Base-by-base conservation (phyloP, 2,113 vertebrate species). In the Pollimyrus isidori region DNA sequence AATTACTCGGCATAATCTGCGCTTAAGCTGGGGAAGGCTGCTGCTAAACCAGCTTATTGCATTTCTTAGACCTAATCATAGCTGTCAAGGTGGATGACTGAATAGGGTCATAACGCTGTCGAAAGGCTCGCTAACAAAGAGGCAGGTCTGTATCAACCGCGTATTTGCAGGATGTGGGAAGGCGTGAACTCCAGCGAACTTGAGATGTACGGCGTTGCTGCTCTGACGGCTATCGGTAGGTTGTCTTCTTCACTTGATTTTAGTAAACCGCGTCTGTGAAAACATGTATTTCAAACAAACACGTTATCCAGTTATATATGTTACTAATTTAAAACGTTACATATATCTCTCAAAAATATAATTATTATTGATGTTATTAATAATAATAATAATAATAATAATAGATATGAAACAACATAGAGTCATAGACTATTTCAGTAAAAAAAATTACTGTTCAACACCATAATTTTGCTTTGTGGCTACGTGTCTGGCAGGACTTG, bases 141-240 rank as follows among this genome's bases (percentile, higher is more conserved):
- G 76, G n/a, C n/a, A 30, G n/a, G 23, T 65, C 23, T 80, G 73
- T 19, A 21, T 80, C 73, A 21, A 3, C 73, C 13, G 76, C 42
- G 35, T 21, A 45, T 15, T 23, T 5, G 9, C 42, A 86, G 87
- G n/a, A 62, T 92, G 84, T 92, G 92, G 92, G 90, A 93, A n/a
- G 90, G 91, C 50, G 45, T 92, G 23, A 90, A 87, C 62, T 87
- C 88, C 21, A 92, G 86, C 82, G 50, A n/a, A 19, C 48, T 93
- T 0, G 86, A 56, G 30, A 92, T 89, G 84, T 93, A 91, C 50
- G 90, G 92, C 17, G 82, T 90, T 73, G 87, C 91, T 53, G 89
- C 92, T 13, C 90, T 91, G 76, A 88, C 92, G 83, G 90, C 90
- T 69, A 89, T 93, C 76, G 91, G 93, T 93, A 93, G 93, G 92